phyloP scores from a whole-genome alignment of 2,888 invertebrate genomes.

The Cerastis leucographa region DNA sequence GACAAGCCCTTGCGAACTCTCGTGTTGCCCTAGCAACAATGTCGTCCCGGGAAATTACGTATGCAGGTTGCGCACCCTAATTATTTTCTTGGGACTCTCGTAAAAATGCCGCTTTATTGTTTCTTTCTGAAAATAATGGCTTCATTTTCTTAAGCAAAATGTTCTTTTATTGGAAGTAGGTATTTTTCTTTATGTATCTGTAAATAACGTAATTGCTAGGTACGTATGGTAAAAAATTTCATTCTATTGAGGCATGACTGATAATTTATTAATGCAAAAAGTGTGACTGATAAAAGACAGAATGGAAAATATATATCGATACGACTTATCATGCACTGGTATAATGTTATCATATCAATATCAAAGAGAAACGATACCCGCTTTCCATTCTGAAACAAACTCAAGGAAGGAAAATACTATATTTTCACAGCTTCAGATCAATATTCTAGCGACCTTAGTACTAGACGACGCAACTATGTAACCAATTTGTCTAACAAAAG shows the following conservation, averaged over 20 bases:
- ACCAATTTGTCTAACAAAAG: conserved; percentile 46
- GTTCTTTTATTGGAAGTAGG: too few relatives aligned
- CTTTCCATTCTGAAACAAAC: background rate
- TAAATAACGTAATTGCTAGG: background rate
- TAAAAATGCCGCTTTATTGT: conserved; percentile 19
- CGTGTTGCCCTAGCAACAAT: conserved; percentile 61
- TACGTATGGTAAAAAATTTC: background rate
- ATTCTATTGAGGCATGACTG: background rate
- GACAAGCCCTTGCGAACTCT: conserved; percentile 52
- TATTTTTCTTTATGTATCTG: background rate
- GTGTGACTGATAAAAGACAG: conserved; percentile 13
- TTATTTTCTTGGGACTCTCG: conserved; percentile 45
- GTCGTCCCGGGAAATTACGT: conserved; percentile 72
- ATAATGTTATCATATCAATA: conserved; percentile 43
- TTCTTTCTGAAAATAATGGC: conserved; percentile 8
- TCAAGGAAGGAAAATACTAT: too few relatives aligned
- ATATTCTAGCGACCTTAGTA: background rate
- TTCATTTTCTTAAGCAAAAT: conserved; percentile 3
- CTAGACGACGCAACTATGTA: conserved; percentile 38
- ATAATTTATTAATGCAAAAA: conserved; percentile 21
- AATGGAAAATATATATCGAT: conserved; percentile 11
- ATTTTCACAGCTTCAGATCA: background rate
- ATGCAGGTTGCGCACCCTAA: conserved; percentile 71
- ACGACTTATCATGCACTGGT: conserved; percentile 2
- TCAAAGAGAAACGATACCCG: conserved; percentile 9